Conservation (phyloP, 2,797 vertebrate species). For the Catamblyrhynchus diadema region DNA sequence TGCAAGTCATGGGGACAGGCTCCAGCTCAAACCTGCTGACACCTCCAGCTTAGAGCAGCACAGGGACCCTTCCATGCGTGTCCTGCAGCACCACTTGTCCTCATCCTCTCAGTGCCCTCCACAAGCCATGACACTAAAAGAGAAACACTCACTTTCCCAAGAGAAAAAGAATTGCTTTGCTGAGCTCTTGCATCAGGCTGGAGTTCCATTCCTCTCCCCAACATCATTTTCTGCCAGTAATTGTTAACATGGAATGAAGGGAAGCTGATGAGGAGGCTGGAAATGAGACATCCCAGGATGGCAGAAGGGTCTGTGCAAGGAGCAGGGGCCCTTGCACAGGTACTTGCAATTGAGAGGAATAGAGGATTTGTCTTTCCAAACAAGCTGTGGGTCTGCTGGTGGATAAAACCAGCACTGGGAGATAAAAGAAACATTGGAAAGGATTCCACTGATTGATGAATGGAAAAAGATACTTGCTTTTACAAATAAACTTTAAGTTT, state of each 20-base stretch:
- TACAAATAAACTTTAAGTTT: not conserved
- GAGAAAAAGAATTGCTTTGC: not conserved
- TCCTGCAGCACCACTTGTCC: not conserved
- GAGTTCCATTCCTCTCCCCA: fast-evolving
- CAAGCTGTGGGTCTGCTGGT: not conserved
- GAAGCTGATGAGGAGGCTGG: not conserved
- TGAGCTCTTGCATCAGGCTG: not conserved
- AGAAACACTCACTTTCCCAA: not conserved
- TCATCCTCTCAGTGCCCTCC: not conserved
- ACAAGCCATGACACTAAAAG: fast-evolving
- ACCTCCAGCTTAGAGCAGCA: fast-evolving
- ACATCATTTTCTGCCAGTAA: not conserved
- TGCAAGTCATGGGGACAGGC: not conserved
- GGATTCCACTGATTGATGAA: not conserved
- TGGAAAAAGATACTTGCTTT: not conserved
- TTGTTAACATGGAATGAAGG: not conserved
- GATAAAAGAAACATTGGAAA: not conserved
- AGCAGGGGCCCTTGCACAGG: not conserved
- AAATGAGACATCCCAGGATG: not conserved
- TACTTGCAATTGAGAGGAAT: not conserved
- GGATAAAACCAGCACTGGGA: not conserved
- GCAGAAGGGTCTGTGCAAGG: not conserved
- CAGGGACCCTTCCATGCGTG: fast-evolving
- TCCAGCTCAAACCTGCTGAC: not conserved
- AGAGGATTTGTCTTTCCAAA: not conserved